Evolutionary conservation across 2,888 invertebrate genomes (phyloP).

Genomic region (Drosophila suboccidentalis): DNA sequence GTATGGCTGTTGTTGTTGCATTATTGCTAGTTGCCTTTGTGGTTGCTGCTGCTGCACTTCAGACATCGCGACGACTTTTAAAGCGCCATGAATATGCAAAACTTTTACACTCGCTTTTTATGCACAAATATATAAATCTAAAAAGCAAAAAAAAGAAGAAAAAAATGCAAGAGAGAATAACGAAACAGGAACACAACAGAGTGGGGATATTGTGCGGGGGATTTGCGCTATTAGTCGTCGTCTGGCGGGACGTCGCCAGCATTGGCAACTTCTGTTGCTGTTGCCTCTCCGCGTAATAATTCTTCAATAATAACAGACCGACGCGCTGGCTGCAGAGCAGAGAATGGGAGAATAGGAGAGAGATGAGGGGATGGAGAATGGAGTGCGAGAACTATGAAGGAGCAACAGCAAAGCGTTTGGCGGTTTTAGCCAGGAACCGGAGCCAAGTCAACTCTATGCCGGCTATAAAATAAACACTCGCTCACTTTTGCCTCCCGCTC

Average conservation of each 20-base stretch:
- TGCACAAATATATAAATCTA: conserved; percentile 66
- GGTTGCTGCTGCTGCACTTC: conserved; percentile 68
- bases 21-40: conserved; percentile 69
- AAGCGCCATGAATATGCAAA: conserved; percentile 81
- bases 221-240: conserved; percentile 68
- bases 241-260: conserved; percentile 34
- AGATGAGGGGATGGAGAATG: conserved; percentile 31
- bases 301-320: conserved; percentile 73
- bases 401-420: conserved; percentile 55
- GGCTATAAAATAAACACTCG: conserved; percentile 78
- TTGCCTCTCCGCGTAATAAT: conserved; percentile 69
- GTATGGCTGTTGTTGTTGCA: conserved; percentile 25
- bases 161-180: conserved; percentile 15
- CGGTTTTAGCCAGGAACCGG: conserved; percentile 37
- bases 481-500: conserved; percentile 57
- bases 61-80: conserved; percentile 76
- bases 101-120: conserved; percentile 76
- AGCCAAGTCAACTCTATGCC: conserved; percentile 62
- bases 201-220: conserved; percentile 45
- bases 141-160: conserved; percentile 20
- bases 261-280: conserved; percentile 71
- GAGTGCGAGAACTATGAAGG: conserved; percentile 1
- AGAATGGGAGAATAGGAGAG: conserved; percentile 11
- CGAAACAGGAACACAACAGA: conserved; percentile 34
- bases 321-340: conserved; percentile 7